A percentile compares a stretch with the other conserved stretches of the same genome.
Evolutionary conservation across 2,888 invertebrate genomes (phyloP).

Genomic region (Pyrgus malvae): DNA sequence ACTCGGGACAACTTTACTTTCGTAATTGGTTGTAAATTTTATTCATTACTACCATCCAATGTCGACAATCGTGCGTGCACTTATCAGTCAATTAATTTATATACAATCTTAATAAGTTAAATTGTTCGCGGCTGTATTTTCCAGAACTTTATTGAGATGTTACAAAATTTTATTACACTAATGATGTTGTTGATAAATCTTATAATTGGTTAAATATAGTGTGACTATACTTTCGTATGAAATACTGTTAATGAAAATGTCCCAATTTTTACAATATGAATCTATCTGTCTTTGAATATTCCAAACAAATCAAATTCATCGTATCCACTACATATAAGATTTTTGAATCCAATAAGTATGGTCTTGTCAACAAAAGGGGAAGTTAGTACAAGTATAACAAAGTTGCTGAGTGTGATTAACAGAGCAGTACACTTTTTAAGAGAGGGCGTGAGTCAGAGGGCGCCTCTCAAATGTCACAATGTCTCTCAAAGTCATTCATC

Average conservation of each 20-base stretch:
- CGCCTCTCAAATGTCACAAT: conserved; percentile 23
- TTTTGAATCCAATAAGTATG: no score
- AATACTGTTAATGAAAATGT: no score
- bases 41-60: neutral
- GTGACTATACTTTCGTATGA: no score
- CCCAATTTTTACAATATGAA: no score
- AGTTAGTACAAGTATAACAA: neutral
- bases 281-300: no score
- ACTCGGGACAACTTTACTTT: conserved; percentile 1
- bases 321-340: no score
- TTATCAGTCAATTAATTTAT: neutral
- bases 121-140: neutral
- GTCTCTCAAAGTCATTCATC: conserved; percentile 19
- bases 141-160: no score
- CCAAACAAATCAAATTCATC: no score
- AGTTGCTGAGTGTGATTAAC: neutral
- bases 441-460: conserved; percentile 21
- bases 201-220: no score
- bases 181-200: no score
- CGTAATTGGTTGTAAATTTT: conserved; percentile 10
- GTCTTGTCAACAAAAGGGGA: no score
- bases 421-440: conserved; percentile 6
- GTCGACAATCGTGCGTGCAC: neutral
- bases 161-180: no score
- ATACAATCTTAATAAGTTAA: neutral